Percentiles rank a stretch among this genome's conserved stretches.
Evolutionary conservation across 2,113 vertebrate species (phyloP).

Genomic region (Trematomus loennbergii): DNA sequence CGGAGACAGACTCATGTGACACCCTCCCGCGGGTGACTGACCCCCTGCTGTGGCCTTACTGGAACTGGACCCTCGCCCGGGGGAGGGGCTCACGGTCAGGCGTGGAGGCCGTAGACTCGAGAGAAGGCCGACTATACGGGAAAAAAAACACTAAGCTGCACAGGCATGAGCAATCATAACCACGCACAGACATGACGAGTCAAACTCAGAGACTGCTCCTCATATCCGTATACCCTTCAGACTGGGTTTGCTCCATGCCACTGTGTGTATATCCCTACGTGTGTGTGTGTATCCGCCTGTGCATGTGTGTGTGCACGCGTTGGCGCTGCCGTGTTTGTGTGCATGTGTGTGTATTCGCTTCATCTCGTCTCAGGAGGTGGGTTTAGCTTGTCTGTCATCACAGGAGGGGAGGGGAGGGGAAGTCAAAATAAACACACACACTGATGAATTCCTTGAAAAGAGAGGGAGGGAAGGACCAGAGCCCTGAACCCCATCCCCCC

Average conservation of each 20-base stretch:
- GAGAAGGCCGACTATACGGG: slow-evolving; percentile 54
- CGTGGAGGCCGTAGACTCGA: slow-evolving; percentile 43
- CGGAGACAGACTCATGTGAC: slow-evolving; percentile 64
- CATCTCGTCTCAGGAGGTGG: slow-evolving; percentile 60
- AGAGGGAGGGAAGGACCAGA: slow-evolving; percentile 33
- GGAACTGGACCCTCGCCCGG: slow-evolving; percentile 59
- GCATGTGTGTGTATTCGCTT: slow-evolving; percentile 56
- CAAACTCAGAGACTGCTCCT: slow-evolving; percentile 74
- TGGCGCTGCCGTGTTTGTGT: slow-evolving; percentile 59
- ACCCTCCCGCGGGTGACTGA: slow-evolving; percentile 53
- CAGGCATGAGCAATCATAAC: slow-evolving; percentile 75
- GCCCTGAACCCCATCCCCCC: slow-evolving; percentile 24
- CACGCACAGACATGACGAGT: slow-evolving; percentile 65
- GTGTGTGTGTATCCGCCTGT: slow-evolving; percentile 61
- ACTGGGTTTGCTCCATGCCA: slow-evolving; percentile 70
- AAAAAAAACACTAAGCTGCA: slow-evolving; percentile 59
- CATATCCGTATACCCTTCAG: slow-evolving; percentile 64
- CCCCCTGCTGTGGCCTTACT: slow-evolving; percentile 83
- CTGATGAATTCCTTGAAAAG: slow-evolving; percentile 67
- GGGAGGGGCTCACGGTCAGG: slow-evolving; percentile 47
- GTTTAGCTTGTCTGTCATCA: slow-evolving; percentile 71
- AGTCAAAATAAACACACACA: slow-evolving; percentile 73
- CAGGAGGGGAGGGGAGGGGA: slow-evolving; percentile 25
- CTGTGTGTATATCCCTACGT: slow-evolving; percentile 48
- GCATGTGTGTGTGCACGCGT: slow-evolving; percentile 71